Percentiles rank a stretch among this genome's conserved stretches.
Conservation (phyloP, 2,113 vertebrate genomes). For the Saguinus imperator region DNA sequence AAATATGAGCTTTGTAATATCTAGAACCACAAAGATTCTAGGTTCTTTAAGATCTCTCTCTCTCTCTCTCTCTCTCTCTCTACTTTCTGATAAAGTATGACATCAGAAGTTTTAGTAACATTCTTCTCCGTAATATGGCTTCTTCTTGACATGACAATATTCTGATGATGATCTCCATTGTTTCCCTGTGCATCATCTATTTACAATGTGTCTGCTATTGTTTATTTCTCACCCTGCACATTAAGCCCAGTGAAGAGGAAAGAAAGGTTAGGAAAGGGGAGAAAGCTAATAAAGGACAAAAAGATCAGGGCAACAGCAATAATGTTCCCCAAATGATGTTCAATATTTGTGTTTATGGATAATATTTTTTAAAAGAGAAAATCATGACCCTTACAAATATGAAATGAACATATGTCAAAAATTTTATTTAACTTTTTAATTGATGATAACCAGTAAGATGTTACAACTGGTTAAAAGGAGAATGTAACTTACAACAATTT, state of each 20-base stretch:
- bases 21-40: not conserved
- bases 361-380: not conserved
- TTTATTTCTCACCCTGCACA: not conserved
- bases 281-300: not conserved
- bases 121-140: not conserved
- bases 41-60: not conserved
- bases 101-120: not conserved
- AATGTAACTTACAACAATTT: not conserved
- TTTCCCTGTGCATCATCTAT: not conserved
- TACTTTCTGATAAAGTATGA: not conserved
- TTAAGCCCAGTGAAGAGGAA: constrained; percentile 4
- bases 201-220: not conserved
- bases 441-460: not conserved
- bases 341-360: not conserved
- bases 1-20: not conserved
- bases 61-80: too few species aligned
- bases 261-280: not conserved
- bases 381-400: not conserved
- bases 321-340: not conserved
- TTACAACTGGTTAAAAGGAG: not conserved
- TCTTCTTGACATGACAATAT: not conserved
- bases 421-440: constrained; percentile 22
- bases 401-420: not conserved
- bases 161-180: not conserved
- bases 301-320: not conserved